Evolutionary conservation across 2,113 vertebrate genomes (phyloP), one percentile per base, ranked within the genome.

Genomic region (Aplodontia rufa): DNA sequence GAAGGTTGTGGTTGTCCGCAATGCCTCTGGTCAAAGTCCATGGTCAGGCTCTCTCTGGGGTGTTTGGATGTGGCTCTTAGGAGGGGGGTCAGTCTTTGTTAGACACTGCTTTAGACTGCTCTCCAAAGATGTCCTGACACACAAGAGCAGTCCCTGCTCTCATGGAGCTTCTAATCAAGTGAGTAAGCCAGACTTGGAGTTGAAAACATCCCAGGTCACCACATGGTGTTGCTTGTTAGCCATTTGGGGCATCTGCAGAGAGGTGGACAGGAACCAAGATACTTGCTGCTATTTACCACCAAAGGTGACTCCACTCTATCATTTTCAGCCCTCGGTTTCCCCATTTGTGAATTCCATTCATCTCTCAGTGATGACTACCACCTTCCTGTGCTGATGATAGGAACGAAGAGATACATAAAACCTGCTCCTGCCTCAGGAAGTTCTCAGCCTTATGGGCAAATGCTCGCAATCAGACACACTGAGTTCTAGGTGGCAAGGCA

Each of bases 201-300:
- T 37, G 69, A 90, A 72, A 69, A 19, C 45, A 12, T 24, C 42
- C 68, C 42, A 8, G 8, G 5, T 68, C 30, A 40, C 42, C 53
- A 1, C 0, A 0, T 22, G 0, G 7, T 8, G 17, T 55, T n/a
- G 37, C 16, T 37, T 0, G 1, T n/a, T 45, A 53, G 45, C 49
- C 12, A 0, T 28, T 30, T 3, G 14, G 87, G 66, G 47, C 8
- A 26, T 8, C 11, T 32, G 16, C 45, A 14, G 58, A 82, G 51
- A 35, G 28, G 62, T 42, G n/a, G 71, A 45, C 53, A 47, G 82
- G 40, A 88, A 11, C 55, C 55, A n/a, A 47, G 76, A 71, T 45
- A 3, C 58, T n/a, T 16, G 42, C 58, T 28, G 10, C 58, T 20
- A 13, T 35, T 55, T 32, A 8, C 35, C 68, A 17, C 11, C 45